These are phyloP conservation scores for Acanthosepion lycidas DNA, from an alignment of 2,888 invertebrate genomes.

Conservation along the genomic window DNA sequence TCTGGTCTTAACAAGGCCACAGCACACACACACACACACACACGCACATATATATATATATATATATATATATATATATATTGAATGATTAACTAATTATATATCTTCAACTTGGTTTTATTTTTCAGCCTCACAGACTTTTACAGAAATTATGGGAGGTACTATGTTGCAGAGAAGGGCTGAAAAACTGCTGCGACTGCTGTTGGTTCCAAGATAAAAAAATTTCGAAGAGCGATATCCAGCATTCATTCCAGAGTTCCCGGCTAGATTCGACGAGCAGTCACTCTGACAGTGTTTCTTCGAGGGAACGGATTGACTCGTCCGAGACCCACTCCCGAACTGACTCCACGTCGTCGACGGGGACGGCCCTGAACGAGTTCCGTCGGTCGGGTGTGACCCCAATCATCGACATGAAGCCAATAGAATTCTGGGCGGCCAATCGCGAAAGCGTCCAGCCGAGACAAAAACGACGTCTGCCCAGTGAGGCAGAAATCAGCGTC, in stretches of 20 bases:
- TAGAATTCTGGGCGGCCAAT: constrained; percentile 75
- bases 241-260: constrained; percentile 67
- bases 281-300: constrained; percentile 60
- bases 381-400: constrained; percentile 67
- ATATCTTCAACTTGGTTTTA: constrained; percentile 48
- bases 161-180: constrained; percentile 61
- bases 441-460: constrained; percentile 73
- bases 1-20: too few relatives aligned
- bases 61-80: too few relatives aligned
- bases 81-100: background rate
- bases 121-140: constrained; percentile 56
- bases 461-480: constrained; percentile 65
- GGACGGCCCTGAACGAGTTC: constrained; percentile 61
- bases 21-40: too few relatives aligned
- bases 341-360: constrained; percentile 66
- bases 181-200: constrained; percentile 63
- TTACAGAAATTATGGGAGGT: constrained; percentile 60
- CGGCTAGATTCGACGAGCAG: constrained; percentile 66
- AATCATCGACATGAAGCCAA: constrained; percentile 75
- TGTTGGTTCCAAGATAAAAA: constrained; percentile 60
- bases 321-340: constrained; percentile 66
- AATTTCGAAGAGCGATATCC: constrained; percentile 68
- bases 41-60: too few relatives aligned
- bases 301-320: constrained; percentile 68
- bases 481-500: constrained; percentile 73